Evolutionary conservation across 2,113 vertebrate species (phyloP), one percentile per base, ranked within the genome.

Genomic region (Semicossyphus pulcher): DNA sequence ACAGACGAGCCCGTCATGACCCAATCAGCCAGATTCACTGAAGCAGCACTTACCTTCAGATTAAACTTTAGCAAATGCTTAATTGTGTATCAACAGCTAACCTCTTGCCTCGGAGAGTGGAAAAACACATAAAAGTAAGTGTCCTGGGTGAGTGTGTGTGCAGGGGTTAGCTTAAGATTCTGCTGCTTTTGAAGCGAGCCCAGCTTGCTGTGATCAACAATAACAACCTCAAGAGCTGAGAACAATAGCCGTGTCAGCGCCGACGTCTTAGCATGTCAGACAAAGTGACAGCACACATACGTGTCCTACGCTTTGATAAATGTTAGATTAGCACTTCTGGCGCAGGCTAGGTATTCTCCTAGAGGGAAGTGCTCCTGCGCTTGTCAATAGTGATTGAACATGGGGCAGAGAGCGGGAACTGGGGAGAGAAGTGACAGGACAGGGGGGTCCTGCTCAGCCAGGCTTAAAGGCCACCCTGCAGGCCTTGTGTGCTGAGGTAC

Each of bases 241-340:
- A 80, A 89, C 82, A 89, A 88, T 78, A 49, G 60, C 65, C 76
- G 4, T 84, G 84, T 93, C 94, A 86, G 85, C 80, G 29, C 74
- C 81, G 86, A 85, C 91, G 90, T 94, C 93, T 95, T 94, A 94
- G 92, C 94, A 42, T 95, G 89, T 95, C 95, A 93, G 92, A 87
- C 90, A 90, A 91, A 92, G 91, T 93, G 94, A 92, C 66, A 73
- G 91, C 91, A 86, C 91, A 93, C 86, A 94, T 94, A 94, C 94
- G 91, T 66, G 86, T 60, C 84, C 65, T 31, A 36, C 39, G 84
- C 80, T 90, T 93, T 95, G 94, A 96, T 95, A 97, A 96, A 96
- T 95, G 95, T 95, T 94, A 95, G 93, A 96, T 96, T 96, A 96
- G 95, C 95, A 96, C 95, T 96, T 94, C 94, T 93, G 91, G 90